Conservation (phyloP, 1,140 invertebrate species). For the Kradibia gibbosae region DNA sequence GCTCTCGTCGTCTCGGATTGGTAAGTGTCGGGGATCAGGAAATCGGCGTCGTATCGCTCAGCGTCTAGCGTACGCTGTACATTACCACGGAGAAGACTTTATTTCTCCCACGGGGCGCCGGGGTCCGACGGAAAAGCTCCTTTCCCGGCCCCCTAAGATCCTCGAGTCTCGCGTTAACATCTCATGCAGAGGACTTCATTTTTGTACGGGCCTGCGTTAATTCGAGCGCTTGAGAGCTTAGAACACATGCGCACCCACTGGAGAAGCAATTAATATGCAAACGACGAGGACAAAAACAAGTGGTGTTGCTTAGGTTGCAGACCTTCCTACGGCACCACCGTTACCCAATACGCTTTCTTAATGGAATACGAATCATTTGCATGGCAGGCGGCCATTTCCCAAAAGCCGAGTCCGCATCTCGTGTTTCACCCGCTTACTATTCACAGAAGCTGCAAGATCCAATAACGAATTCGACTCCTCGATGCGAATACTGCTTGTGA, state of each 20-base stretch:
- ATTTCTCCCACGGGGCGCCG: conserved; percentile 36
- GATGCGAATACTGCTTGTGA: background rate
- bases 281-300: conserved; percentile 33
- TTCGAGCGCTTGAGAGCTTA: background rate
- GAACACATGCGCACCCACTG: conserved; percentile 28
- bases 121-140: background rate
- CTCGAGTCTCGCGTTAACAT: background rate
- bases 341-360: background rate
- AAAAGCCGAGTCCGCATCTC: background rate
- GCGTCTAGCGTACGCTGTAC: conserved; percentile 40
- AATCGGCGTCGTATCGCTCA: conserved; percentile 29
- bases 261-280: conserved; percentile 47
- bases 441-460: background rate
- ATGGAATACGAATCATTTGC: background rate
- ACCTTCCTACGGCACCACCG: no score
- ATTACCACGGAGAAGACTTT: conserved; percentile 53
- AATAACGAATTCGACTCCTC: background rate
- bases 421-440: background rate
- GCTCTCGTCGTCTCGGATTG: conserved; percentile 45
- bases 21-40: background rate
- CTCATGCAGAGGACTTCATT: conserved; percentile 13
- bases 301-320: background rate
- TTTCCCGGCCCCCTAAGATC: background rate
- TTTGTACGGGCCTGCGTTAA: background rate
- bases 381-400: background rate